These are phyloP conservation scores for Drosophila arizonae DNA, from an alignment of 1,140 invertebrate genomes.

Conservation along the genomic window DNA sequence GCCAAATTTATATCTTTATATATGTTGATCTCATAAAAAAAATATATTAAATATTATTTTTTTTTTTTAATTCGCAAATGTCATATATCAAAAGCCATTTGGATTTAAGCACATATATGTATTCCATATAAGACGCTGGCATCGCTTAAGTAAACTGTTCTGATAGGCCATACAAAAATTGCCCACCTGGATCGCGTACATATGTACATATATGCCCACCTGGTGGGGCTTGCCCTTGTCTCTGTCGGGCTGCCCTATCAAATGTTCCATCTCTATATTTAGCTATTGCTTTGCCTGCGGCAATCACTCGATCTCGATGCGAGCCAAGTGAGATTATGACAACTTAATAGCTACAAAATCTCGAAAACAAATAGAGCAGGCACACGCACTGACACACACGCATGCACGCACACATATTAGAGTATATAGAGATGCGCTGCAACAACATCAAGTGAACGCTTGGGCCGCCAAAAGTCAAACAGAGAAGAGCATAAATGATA, in stretches of 20 bases:
- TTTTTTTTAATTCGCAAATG: no score
- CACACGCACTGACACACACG: conserved; percentile 37
- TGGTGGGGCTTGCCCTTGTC: conserved; percentile 39
- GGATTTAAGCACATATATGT: conserved; percentile 12
- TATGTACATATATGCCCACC: conserved; percentile 15
- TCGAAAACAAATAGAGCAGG: conserved; percentile 74
- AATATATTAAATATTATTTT: no score
- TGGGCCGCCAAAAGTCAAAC: conserved; percentile 57
- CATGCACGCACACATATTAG: conserved; percentile 14
- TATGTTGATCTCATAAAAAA: no score
- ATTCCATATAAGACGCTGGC: background rate
- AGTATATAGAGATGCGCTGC: conserved; percentile 51
- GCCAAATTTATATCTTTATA: no score
- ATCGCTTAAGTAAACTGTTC: background rate
- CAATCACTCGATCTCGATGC: conserved; percentile 54
- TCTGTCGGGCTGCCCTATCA: background rate
- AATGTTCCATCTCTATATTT: background rate
- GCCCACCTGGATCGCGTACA: conserved; percentile 40
- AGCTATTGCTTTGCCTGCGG: conserved; percentile 20
- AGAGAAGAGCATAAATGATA: conserved; percentile 59
- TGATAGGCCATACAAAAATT: conserved; percentile 17
- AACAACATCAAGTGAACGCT: conserved; percentile 39
- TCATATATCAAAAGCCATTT: background rate
- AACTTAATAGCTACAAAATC: conserved; percentile 76
- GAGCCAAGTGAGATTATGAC: conserved; percentile 64